Conservation (phyloP, 2,113 vertebrate genomes). For the Cnemophilus loriae region DNA sequence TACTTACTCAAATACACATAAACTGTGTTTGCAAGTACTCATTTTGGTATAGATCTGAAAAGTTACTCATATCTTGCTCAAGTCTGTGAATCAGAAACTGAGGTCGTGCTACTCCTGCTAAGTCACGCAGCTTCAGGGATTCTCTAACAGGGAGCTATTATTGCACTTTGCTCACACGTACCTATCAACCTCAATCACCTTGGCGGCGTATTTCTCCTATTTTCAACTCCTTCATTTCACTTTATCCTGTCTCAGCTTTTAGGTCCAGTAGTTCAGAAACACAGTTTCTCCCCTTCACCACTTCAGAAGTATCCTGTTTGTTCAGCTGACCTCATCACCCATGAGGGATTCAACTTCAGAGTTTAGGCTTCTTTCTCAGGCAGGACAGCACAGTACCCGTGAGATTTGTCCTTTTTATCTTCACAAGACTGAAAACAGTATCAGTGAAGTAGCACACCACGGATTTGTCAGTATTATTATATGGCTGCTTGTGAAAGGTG, state of each 20-base stretch:
- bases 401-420: not conserved
- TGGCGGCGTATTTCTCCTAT: not conserved
- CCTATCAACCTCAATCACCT: not conserved
- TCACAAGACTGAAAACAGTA: not conserved
- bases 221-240: not conserved
- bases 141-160: not conserved
- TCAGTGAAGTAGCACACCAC: not conserved
- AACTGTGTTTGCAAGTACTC: not conserved
- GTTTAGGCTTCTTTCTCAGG: not conserved
- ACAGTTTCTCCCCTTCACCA: not conserved
- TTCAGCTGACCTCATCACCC: not conserved
- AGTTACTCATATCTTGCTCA: not conserved
- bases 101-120: not conserved
- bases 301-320: not conserved
- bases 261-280: not conserved
- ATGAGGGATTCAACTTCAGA: not conserved
- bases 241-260: not conserved
- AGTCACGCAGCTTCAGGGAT: not conserved
- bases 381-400: not conserved
- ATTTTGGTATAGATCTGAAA: not conserved
- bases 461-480: not conserved
- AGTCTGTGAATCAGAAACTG: not conserved
- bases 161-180: not conserved
- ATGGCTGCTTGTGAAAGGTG: not conserved
- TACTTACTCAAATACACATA: not conserved